These are phyloP conservation scores for Keiferia lycopersicella DNA, from an alignment of 2,888 invertebrate species.

Conservation along the genomic window DNA sequence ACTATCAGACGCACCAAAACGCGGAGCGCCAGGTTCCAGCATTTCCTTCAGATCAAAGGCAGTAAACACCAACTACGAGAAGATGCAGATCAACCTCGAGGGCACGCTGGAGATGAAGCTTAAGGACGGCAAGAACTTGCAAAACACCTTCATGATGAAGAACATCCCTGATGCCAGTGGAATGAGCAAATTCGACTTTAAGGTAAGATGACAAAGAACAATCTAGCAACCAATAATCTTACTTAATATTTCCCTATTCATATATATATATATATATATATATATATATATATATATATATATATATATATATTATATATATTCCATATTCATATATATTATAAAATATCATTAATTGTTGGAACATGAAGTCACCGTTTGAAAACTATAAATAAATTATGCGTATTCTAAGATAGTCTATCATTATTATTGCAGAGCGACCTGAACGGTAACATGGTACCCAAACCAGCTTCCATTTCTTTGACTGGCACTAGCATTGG, in stretches of 20 bases:
- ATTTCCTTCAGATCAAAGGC: conserved; percentile 63
- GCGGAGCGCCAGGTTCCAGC: conserved; percentile 60
- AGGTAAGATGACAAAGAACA: conserved; percentile 47
- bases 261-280: too few relatives aligned
- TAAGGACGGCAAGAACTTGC: conserved; percentile 60
- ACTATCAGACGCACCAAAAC: conserved; percentile 61
- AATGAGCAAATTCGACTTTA: conserved; percentile 57
- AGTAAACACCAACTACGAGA: conserved; percentile 55
- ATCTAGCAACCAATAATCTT: neutral
- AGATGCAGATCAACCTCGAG: conserved; percentile 55
- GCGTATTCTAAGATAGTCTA: neutral
- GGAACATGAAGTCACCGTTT: too few relatives aligned
- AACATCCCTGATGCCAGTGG: conserved; percentile 55
- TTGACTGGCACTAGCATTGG: conserved; percentile 47
- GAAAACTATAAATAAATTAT: too few relatives aligned
- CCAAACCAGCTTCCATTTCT: conserved; percentile 52
- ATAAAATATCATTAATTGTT: too few relatives aligned
- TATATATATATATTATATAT: too few relatives aligned
- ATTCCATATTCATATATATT: too few relatives aligned
- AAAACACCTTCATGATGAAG: conserved; percentile 56
- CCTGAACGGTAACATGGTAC: conserved; percentile 59
- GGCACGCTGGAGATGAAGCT: conserved; percentile 60
- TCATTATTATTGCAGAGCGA: conserved; percentile 47
- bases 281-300: too few relatives aligned
- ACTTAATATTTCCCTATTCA: too few relatives aligned